Evolutionary conservation across 2,888 invertebrate genomes (phyloP).

Genomic region (Glaucopsyche alexis): DNA sequence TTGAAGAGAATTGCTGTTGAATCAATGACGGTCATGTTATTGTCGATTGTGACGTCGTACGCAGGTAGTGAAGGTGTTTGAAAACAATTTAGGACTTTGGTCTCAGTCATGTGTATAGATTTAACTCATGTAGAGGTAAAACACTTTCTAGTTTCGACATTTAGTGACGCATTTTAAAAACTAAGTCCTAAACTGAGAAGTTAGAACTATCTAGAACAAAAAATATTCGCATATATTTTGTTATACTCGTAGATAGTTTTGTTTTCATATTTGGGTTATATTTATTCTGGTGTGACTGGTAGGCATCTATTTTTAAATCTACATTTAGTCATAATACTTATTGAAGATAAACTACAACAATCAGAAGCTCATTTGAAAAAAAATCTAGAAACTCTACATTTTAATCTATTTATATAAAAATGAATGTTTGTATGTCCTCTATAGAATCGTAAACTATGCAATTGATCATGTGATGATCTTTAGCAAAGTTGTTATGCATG

Average conservation of each 20-base stretch:
- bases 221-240: not conserved
- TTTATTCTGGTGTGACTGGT: too few relatives aligned
- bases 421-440: too few relatives aligned
- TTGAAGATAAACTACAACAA: too few relatives aligned
- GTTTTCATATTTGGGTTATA: not conserved
- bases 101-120: not conserved
- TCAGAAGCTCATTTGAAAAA: too few relatives aligned
- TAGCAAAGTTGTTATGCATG: too few relatives aligned
- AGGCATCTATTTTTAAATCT: too few relatives aligned
- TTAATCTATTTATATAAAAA: too few relatives aligned
- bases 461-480: too few relatives aligned
- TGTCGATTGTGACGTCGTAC: not conserved
- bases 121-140: not conserved
- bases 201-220: not conserved
- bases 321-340: too few relatives aligned
- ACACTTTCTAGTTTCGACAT: conserved; percentile 1
- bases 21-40: not conserved
- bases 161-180: conserved; percentile 9
- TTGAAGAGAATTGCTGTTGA: not conserved
- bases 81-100: conserved; percentile 20
- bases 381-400: too few relatives aligned
- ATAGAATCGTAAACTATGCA: too few relatives aligned
- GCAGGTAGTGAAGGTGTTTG: not conserved
- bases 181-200: not conserved
- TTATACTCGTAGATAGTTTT: too few relatives aligned